Conservation (phyloP, 2,797 vertebrate species). For the Mormyrus proboscirostris region DNA sequence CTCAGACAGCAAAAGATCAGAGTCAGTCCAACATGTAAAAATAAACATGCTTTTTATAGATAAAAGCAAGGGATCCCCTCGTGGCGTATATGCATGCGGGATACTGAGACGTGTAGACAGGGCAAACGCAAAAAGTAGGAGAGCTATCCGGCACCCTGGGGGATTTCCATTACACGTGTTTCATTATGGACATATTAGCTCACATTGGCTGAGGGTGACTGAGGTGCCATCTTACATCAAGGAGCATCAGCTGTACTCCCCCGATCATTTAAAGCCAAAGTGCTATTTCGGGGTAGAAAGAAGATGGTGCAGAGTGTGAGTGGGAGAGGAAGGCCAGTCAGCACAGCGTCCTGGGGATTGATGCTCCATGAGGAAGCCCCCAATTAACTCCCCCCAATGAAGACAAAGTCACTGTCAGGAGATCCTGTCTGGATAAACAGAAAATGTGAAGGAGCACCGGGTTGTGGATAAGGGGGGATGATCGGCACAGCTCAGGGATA, state of each 20-base stretch:
- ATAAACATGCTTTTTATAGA: background rate
- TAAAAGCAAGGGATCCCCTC: background rate
- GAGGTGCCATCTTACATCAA: background rate
- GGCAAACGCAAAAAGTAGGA: background rate
- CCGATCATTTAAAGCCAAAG: background rate
- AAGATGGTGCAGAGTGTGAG: background rate
- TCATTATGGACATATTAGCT: background rate
- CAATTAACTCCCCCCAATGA: background rate
- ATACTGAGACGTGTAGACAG: background rate
- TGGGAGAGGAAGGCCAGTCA: background rate
- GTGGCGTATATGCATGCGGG: background rate
- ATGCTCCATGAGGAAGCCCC: background rate
- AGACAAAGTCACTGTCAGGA: slow-evolving; percentile 5
- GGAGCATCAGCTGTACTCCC: background rate
- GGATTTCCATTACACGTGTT: background rate
- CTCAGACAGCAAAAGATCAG: background rate
- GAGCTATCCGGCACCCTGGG: background rate
- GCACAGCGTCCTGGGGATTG: background rate
- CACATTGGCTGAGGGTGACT: background rate
- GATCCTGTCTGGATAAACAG: slow-evolving; percentile 12
- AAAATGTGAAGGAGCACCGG: background rate
- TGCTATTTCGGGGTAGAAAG: background rate
- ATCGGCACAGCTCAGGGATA: background rate
- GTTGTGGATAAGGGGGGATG: background rate
- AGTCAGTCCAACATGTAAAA: background rate